Percentiles rank a stretch among this genome's conserved stretches.
Conservation (phyloP, 2,797 vertebrate species). For the Sebastes taczanowskii region DNA sequence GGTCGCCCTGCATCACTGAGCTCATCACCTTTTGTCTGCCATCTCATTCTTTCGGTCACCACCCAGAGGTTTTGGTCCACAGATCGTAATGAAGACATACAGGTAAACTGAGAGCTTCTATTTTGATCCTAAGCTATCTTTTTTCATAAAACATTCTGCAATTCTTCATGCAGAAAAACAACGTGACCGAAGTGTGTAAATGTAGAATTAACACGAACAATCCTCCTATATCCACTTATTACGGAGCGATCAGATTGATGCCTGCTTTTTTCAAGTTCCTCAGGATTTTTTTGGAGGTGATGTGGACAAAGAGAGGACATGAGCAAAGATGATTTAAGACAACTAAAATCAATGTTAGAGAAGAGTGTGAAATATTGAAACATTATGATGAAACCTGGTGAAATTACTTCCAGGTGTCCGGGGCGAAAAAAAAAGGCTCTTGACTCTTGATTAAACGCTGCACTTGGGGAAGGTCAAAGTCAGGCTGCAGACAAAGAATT, state of each 20-base stretch:
- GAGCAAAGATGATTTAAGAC: slow-evolving; percentile 15
- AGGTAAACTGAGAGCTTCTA: not conserved
- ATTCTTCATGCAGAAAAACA: not conserved
- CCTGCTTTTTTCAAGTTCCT: not conserved
- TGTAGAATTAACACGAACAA: not conserved
- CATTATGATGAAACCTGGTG: slow-evolving; percentile 50
- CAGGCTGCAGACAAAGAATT: slow-evolving; percentile 10
- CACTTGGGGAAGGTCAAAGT: slow-evolving; percentile 49
- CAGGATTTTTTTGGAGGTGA: not conserved
- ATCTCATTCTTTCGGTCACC: slow-evolving; percentile 8
- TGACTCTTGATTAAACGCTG: slow-evolving; percentile 38
- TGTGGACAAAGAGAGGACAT: not conserved
- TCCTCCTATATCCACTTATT: not conserved
- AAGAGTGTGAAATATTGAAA: slow-evolving; percentile 10
- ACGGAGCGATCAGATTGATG: not conserved
- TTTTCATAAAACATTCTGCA: not conserved
- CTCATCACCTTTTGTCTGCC: slow-evolving; percentile 3
- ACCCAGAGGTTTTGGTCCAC: not conserved
- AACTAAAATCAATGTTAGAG: slow-evolving; percentile 5
- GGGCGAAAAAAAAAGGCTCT: not conserved
- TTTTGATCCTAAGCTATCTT: not conserved
- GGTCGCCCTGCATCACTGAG: slow-evolving; percentile 16
- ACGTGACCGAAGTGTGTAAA: not conserved
- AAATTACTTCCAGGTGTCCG: slow-evolving; percentile 48
- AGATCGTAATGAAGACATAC: not conserved